phyloP scores from a whole-genome alignment of 2,888 invertebrate species.

The Lacanobia oleracea region DNA sequence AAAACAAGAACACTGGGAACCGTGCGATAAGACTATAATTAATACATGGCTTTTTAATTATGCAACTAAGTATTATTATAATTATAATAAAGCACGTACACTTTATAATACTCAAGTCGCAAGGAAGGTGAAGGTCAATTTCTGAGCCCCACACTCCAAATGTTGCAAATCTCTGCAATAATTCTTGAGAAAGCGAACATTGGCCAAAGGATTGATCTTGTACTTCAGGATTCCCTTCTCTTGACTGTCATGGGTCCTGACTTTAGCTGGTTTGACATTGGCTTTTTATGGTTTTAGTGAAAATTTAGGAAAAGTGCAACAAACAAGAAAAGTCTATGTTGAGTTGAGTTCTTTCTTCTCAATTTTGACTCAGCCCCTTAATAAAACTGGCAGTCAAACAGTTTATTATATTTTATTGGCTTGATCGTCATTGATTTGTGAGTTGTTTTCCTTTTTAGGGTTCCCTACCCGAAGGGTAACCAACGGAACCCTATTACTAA shows the following conservation, averaged over 20 bases:
- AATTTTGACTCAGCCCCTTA: too few relatives aligned
- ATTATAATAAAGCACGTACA: conserved; percentile 21
- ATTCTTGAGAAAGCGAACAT: neutral
- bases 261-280: neutral
- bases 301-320: too few relatives aligned
- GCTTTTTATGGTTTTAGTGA: too few relatives aligned
- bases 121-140: neutral
- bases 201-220: neutral
- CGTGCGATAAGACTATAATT: conserved; percentile 30
- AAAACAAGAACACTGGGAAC: conserved; percentile 47
- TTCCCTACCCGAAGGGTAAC: too few relatives aligned
- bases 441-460: too few relatives aligned
- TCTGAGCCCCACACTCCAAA: conserved; percentile 3
- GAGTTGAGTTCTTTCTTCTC: too few relatives aligned
- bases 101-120: neutral
- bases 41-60: conserved; percentile 13
- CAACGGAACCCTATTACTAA: too few relatives aligned
- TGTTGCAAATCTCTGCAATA: neutral
- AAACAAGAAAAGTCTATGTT: too few relatives aligned
- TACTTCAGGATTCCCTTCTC: neutral
- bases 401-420: too few relatives aligned
- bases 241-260: too few relatives aligned
- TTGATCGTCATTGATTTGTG: too few relatives aligned
- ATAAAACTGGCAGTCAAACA: too few relatives aligned
- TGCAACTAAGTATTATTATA: conserved; percentile 37